phyloP scores from a whole-genome alignment of 1,140 invertebrate species.

The Drosophila micromelanica region DNA sequence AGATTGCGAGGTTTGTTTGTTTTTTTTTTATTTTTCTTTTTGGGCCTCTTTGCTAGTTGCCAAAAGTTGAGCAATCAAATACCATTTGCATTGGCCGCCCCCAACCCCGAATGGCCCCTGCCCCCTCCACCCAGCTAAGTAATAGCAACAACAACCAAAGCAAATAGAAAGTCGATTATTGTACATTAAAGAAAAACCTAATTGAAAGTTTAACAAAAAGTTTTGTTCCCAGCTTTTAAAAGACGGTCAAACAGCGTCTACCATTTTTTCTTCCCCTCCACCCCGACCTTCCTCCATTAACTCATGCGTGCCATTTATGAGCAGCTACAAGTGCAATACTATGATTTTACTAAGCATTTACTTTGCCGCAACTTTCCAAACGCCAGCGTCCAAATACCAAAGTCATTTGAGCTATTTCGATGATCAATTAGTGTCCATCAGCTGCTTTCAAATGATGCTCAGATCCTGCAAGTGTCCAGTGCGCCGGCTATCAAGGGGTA shows the following conservation, averaged over 20 bases:
- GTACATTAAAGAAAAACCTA: constrained; percentile 50
- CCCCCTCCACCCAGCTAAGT: background rate
- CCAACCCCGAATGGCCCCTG: background rate
- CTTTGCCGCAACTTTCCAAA: constrained; percentile 14
- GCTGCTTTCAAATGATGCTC: background rate
- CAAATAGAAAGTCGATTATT: constrained; percentile 79
- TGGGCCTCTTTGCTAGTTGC: constrained; percentile 46
- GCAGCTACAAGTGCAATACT: constrained; percentile 7
- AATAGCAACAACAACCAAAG: constrained; percentile 20
- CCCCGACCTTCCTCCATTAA: no score
- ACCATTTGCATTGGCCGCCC: constrained; percentile 53
- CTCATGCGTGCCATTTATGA: constrained; percentile 8
- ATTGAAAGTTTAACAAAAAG: constrained; percentile 69
- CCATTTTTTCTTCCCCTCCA: background rate
- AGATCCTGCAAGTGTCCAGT: constrained; percentile 9
- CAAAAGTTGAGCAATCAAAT: constrained; percentile 72
- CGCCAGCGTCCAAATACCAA: constrained; percentile 13
- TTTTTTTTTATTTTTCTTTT: constrained; percentile 34
- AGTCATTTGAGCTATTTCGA: constrained; percentile 14
- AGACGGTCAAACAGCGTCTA: background rate
- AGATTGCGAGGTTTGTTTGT: constrained; percentile 28
- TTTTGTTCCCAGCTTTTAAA: constrained; percentile 18
- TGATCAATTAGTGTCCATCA: constrained; percentile 50
- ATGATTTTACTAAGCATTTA: constrained; percentile 1
- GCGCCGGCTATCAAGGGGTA: constrained; percentile 4